These are phyloP conservation scores for Eupeodes corollae DNA, from an alignment of 1,140 invertebrate species.

Conservation along the genomic window DNA sequence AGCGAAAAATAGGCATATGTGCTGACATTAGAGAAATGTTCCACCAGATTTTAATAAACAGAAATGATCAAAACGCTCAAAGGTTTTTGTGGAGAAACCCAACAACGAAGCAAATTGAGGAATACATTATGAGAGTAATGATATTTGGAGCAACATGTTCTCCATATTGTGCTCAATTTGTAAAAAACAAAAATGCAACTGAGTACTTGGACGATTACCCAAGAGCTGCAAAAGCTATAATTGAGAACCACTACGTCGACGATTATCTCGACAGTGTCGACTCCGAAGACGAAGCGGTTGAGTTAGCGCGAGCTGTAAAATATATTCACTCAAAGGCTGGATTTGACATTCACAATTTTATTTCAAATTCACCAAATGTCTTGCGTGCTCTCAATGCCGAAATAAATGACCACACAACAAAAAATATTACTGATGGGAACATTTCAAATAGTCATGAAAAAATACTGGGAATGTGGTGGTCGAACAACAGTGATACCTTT, in stretches of 20 bases:
- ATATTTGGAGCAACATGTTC: too few relatives aligned
- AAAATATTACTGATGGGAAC: too few relatives aligned
- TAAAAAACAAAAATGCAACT: slow-evolving; percentile 12
- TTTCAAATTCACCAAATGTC: neutral
- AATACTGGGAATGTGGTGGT: neutral
- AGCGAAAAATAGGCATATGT: neutral
- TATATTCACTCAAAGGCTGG: slow-evolving; percentile 10
- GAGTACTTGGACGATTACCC: slow-evolving; percentile 8
- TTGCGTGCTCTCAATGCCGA: neutral
- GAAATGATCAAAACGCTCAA: neutral
- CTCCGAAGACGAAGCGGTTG: slow-evolving; percentile 4
- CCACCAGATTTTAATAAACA: neutral
- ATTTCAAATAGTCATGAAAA: neutral
- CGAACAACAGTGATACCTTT: neutral
- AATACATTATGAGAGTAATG: too few relatives aligned
- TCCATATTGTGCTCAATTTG: slow-evolving; percentile 10
- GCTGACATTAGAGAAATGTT: slow-evolving; percentile 1
- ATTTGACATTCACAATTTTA: slow-evolving; percentile 11
- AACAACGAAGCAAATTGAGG: too few relatives aligned
- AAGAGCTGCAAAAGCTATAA: slow-evolving; percentile 15
- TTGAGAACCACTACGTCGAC: slow-evolving; percentile 29
- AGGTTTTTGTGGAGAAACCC: neutral
- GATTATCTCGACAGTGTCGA: slow-evolving; percentile 23
- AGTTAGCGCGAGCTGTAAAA: slow-evolving; percentile 9
- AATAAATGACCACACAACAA: neutral